These are phyloP conservation scores for Caenorhabditis uteleia DNA, from an alignment of 2,888 invertebrate species.

Conservation along the genomic window DNA sequence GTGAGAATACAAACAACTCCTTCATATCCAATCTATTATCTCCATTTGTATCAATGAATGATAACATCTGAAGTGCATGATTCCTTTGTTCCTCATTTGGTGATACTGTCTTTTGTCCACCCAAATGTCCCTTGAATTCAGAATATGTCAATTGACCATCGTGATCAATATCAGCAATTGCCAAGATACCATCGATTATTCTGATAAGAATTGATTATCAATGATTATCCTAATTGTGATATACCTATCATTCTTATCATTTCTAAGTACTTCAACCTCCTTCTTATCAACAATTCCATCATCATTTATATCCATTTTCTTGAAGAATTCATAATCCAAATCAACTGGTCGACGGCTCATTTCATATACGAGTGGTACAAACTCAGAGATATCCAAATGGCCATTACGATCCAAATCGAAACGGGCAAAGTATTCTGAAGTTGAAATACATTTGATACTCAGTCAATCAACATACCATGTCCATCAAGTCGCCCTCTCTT, in stretches of 20 bases:
- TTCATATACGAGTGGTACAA: constrained; percentile 65
- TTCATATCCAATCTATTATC: constrained; percentile 50
- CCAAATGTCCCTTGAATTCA: constrained; percentile 53
- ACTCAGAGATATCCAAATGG: constrained; percentile 56
- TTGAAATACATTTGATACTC: neutral
- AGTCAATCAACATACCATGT: constrained; percentile 8
- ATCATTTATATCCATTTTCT: constrained; percentile 57
- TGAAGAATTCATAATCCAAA: constrained; percentile 59
- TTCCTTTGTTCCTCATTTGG: constrained; percentile 53
- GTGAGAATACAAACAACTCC: constrained; percentile 58
- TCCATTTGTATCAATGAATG: constrained; percentile 58
- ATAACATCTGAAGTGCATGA: constrained; percentile 58
- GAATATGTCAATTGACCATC: constrained; percentile 56
- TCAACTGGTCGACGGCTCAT: constrained; percentile 55
- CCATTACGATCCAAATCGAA: constrained; percentile 56
- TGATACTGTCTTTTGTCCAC: constrained; percentile 24
- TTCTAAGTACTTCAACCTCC: constrained; percentile 30
- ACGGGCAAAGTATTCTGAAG: constrained; percentile 47
- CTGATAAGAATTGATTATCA: constrained; percentile 2
- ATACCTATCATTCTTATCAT: constrained; percentile 32
- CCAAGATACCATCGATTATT: constrained; percentile 61
- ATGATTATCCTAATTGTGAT: neutral
- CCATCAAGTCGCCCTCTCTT: constrained; percentile 31
- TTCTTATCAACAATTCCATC: constrained; percentile 48
- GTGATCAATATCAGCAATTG: constrained; percentile 58